phyloP scores from a whole-genome alignment of 2,797 vertebrate species.

The Danionella dracula region DNA sequence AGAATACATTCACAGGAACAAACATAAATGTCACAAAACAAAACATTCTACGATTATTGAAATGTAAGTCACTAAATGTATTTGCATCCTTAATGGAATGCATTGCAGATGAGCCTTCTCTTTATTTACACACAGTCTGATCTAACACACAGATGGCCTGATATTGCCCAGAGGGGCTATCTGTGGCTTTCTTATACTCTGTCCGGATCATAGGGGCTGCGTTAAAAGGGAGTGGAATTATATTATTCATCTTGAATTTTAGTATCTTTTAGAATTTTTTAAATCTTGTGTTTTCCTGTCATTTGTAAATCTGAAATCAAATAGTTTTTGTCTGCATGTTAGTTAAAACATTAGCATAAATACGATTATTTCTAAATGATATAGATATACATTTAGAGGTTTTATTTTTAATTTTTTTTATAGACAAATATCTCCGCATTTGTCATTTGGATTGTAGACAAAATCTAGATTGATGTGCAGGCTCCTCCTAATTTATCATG shows the following conservation, averaged over 20 bases:
- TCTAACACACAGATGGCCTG: conserved; percentile 43
- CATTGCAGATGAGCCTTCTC: background rate
- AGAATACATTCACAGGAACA: too few relatives aligned
- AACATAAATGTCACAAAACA: background rate
- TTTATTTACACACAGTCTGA: conserved; percentile 41
- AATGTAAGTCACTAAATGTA: background rate
- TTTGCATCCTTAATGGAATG: background rate
- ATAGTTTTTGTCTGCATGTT: too few relatives aligned
- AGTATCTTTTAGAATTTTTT: too few relatives aligned
- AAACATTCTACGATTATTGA: background rate
- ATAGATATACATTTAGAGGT: conserved; percentile 1
- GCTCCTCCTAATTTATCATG: conserved; percentile 59
- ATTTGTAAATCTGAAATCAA: too few relatives aligned
- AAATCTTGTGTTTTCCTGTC: too few relatives aligned
- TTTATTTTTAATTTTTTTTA: too few relatives aligned
- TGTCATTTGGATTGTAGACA: conserved; percentile 54
- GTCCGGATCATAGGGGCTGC: background rate
- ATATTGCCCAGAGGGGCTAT: conserved; percentile 25
- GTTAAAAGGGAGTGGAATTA: background rate
- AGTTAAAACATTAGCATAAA: too few relatives aligned
- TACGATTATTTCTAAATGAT: too few relatives aligned
- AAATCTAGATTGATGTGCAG: conserved; percentile 51
- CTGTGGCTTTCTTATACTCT: conserved; percentile 1
- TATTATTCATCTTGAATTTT: conserved; percentile 15
- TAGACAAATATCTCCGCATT: conserved; percentile 56